Conservation (phyloP, 2,888 invertebrate species). For the Rotaria socialis region DNA sequence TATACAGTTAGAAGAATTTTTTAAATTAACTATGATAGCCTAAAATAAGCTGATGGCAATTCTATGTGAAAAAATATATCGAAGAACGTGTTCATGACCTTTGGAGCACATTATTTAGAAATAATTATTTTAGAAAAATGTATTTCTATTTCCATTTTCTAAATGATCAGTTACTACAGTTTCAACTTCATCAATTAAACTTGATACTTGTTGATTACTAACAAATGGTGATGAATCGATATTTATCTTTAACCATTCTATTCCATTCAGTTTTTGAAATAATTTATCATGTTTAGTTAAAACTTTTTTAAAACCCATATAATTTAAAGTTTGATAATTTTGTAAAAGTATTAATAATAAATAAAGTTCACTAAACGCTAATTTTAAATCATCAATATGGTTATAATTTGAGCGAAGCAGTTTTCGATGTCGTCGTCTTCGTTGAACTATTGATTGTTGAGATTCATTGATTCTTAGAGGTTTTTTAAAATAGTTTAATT, state of each 20-base stretch:
- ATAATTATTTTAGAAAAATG: no score
- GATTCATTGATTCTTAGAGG: neutral
- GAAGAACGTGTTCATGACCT: no score
- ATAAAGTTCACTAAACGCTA: slow-evolving; percentile 98
- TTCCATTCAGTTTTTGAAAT: slow-evolving; percentile 39
- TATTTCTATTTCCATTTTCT: slow-evolving; percentile 76
- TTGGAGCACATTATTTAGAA: no score
- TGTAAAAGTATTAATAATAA: slow-evolving; percentile 88
- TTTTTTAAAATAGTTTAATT: slow-evolving; percentile 63
- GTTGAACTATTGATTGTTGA: neutral
- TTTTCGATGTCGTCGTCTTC: neutral
- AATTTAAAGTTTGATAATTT: slow-evolving; percentile 95
- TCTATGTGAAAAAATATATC: no score
- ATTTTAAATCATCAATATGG: slow-evolving; percentile 66
- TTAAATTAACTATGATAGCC: no score
- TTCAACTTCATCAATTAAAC: slow-evolving; percentile 88
- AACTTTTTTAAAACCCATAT: slow-evolving; percentile 96
- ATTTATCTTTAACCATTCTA: slow-evolving; percentile 39
- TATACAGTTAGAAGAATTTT: no score
- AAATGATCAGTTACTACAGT: slow-evolving; percentile 61
- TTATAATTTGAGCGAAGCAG: slow-evolving; percentile 16
- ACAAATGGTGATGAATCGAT: slow-evolving; percentile 42
- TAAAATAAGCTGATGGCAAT: no score
- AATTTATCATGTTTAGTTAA: slow-evolving; percentile 93
- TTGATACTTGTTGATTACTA: slow-evolving; percentile 83